Percentiles rank a stretch among this genome's conserved stretches.
phyloP scores from a whole-genome alignment of 2,113 vertebrate species.

The Micronycteris hirsuta region DNA sequence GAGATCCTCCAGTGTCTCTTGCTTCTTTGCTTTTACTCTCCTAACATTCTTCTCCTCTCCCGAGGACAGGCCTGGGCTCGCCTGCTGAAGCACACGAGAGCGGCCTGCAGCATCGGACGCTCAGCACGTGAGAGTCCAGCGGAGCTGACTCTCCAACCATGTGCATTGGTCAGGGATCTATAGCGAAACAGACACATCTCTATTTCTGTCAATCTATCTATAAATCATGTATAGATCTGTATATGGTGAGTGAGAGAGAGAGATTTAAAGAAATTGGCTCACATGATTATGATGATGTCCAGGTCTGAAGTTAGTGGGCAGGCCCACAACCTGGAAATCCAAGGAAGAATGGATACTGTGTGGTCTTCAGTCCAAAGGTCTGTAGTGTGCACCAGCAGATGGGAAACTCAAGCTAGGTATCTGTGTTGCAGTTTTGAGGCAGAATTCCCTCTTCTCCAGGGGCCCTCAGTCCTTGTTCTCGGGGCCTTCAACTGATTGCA shows the following conservation, averaged over 20 bases:
- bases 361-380: neutral
- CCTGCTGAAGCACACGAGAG: neutral
- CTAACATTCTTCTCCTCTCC: neutral
- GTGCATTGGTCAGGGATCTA: neutral
- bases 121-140: fast-evolving
- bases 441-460: neutral
- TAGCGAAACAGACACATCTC: neutral
- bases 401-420: neutral
- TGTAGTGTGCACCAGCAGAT: neutral
- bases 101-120: no score
- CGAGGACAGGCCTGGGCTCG: neutral
- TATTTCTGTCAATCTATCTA: neutral
- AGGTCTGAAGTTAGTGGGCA: neutral
- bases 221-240: neutral
- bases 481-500: neutral
- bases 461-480: neutral
- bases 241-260: neutral
- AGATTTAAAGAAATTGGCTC: neutral
- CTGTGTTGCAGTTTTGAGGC: neutral
- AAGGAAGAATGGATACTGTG: neutral
- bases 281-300: neutral
- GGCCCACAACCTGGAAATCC: neutral
- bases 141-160: neutral
- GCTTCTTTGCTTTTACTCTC: neutral
- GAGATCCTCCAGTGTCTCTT: neutral